phyloP scores from a whole-genome alignment of 2,888 invertebrate species.

The Pseudeuparius sepicola region DNA sequence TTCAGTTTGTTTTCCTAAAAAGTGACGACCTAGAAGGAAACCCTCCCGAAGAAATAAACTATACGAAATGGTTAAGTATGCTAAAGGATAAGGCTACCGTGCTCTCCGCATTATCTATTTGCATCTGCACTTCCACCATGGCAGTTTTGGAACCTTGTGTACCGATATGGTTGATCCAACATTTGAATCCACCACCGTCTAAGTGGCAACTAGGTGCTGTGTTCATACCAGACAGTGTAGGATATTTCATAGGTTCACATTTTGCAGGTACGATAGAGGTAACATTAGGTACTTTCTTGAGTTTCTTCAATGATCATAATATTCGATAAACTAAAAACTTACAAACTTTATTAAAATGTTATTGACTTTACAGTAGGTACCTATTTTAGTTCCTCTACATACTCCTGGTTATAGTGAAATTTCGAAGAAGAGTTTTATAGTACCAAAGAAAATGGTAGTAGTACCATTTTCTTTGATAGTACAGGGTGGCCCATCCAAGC shows the following conservation, averaged over 20 bases:
- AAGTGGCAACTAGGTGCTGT: slow-evolving; percentile 72
- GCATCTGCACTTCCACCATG: slow-evolving; percentile 71
- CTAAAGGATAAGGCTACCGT: slow-evolving; percentile 54
- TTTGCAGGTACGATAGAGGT: slow-evolving; percentile 63
- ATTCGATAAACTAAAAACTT: neutral
- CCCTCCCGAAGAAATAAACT: slow-evolving; percentile 25
- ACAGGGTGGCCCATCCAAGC: too few relatives aligned
- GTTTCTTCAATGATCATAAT: neutral
- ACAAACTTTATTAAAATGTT: too few relatives aligned
- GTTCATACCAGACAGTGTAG: slow-evolving; percentile 77
- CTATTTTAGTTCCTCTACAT: too few relatives aligned
- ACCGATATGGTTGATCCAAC: slow-evolving; percentile 68
- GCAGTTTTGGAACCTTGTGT: slow-evolving; percentile 74
- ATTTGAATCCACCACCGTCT: slow-evolving; percentile 53
- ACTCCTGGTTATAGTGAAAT: too few relatives aligned
- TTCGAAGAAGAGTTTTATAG: too few relatives aligned
- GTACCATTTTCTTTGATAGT: too few relatives aligned
- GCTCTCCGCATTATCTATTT: slow-evolving; percentile 57
- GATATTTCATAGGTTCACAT: slow-evolving; percentile 74
- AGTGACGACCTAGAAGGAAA: slow-evolving; percentile 20
- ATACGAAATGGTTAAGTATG: slow-evolving; percentile 43
- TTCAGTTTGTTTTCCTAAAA: slow-evolving; percentile 28
- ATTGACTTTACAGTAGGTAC: too few relatives aligned
- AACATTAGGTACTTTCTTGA: too few relatives aligned
- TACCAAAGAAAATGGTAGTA: too few relatives aligned